Base-by-base conservation (phyloP, 2,888 invertebrate genomes). In the Nudaria mundana region DNA sequence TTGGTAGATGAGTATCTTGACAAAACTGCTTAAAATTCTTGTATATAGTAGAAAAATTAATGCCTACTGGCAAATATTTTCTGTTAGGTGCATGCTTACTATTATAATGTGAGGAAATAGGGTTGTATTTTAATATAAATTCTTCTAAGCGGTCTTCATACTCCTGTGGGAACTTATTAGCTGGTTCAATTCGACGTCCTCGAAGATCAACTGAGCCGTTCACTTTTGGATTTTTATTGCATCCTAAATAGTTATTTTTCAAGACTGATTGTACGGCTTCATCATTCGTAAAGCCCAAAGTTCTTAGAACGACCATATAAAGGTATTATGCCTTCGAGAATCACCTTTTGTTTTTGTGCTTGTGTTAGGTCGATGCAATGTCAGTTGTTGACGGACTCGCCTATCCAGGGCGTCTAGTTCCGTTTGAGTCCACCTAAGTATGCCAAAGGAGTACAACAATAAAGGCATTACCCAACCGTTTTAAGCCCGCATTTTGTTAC, bases 81-180 rank as follows among this genome's bases (percentile, higher is more conserved):
- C 40, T 14, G 15, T 45, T 42, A 2, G 45, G 45, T 15, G 45
- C 45, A 40, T 45, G 45, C 14, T 40, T 25, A 34, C 29, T 38
- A 14, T 44, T 44, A 32, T 37, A 45, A 29, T 45, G 33, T 30
- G 43, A 43, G 30, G 35, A 26, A 20, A 38, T 30, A 22, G 43
- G 38, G n/a, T n/a, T n/a, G n/a, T n/a, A n/a, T n/a, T n/a, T n/a
- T n/a, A n/a, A 28, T 38, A 43, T 38, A 35, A 38, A 43, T 26
- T 43, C 13, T 15, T 43, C 15, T 25, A 43, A 31, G 24, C 28
- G 28, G 20, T 38, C 18, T 30, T 35, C 38, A 35, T 43, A 43
- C 23, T 43, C 38, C 31, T 38, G 35, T 43, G 38, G 28, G 36
- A 44, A 39, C 28, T 35, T 36, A 34, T 44, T 44, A 35, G 35